phyloP scores from a whole-genome alignment of 2,888 invertebrate genomes.

The Epinotia bilunana region DNA sequence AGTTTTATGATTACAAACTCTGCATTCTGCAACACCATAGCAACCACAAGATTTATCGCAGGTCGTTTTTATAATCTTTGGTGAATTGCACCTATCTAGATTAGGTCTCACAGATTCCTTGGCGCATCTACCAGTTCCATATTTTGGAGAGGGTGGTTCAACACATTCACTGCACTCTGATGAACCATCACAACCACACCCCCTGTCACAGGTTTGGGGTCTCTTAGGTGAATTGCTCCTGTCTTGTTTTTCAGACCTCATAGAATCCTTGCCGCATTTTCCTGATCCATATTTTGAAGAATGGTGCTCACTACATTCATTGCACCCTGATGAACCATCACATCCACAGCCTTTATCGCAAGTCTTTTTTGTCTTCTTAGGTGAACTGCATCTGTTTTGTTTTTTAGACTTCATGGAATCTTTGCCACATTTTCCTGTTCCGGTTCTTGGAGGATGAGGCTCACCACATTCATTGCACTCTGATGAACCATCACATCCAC shows the following conservation, averaged over 20 bases:
- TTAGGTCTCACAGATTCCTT: not conserved
- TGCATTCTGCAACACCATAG: conserved; percentile 14
- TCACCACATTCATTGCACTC: conserved; percentile 11
- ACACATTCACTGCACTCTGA: conserved; percentile 8
- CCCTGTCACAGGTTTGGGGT: conserved; percentile 7
- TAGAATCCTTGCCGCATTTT: not conserved
- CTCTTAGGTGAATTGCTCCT: conserved; percentile 7
- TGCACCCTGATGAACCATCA: conserved; percentile 18
- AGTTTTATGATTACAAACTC: conserved; percentile 11
- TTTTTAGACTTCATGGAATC: not conserved
- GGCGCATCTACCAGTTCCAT: not conserved
- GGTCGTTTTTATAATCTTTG: not conserved
- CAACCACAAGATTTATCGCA: conserved; percentile 18
- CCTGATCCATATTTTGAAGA: not conserved
- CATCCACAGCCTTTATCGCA: conserved; percentile 18
- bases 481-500: conserved; percentile 21
- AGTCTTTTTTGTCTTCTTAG: not conserved
- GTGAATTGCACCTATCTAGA: conserved; percentile 11
- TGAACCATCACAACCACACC: conserved; percentile 3
- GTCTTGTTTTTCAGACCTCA: conserved; percentile 1
- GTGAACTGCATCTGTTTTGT: conserved; percentile 8
- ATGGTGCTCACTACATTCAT: conserved; percentile 6
- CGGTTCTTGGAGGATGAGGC: not conserved
- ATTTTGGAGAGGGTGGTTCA: not conserved
- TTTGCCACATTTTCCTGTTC: not conserved